Conservation (phyloP, 2,797 vertebrate genomes). For the Miichthys miiuy region DNA sequence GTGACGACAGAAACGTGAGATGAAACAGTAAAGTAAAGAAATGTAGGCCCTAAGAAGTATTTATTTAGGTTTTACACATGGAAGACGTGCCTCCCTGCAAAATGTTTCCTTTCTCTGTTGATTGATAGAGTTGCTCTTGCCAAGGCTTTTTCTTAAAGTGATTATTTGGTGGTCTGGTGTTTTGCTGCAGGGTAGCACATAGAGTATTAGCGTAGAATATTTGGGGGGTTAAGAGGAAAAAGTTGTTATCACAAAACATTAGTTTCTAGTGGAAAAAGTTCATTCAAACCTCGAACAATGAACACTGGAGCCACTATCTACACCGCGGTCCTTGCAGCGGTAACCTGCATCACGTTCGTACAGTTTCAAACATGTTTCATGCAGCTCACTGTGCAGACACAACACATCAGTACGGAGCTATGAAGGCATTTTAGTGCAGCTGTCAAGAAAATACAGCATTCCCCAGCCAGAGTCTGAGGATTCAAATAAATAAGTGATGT, state of each 20-base stretch:
- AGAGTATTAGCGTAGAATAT: background rate
- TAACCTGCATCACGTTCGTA: background rate
- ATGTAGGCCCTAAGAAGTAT: background rate
- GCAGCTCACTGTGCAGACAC: background rate
- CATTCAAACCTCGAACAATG: background rate
- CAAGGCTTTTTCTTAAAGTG: background rate
- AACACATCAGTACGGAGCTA: background rate
- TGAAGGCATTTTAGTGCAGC: background rate
- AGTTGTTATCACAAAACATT: background rate
- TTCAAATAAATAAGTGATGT: background rate
- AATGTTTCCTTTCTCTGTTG: background rate
- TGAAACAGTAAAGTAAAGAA: background rate
- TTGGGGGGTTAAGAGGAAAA: background rate
- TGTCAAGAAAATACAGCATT: background rate
- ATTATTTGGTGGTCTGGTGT: background rate
- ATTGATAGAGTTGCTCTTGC: background rate
- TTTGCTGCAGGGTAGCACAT: background rate
- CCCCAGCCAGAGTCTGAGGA: background rate
- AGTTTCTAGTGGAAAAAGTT: background rate
- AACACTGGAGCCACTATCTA: background rate
- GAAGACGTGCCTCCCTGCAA: background rate
- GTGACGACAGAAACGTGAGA: background rate
- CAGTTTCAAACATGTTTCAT: constrained; percentile 5
- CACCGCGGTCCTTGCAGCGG: background rate
- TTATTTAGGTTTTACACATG: background rate